Base-by-base conservation (phyloP, 2,113 vertebrate species). In the Thomomys bottae region DNA sequence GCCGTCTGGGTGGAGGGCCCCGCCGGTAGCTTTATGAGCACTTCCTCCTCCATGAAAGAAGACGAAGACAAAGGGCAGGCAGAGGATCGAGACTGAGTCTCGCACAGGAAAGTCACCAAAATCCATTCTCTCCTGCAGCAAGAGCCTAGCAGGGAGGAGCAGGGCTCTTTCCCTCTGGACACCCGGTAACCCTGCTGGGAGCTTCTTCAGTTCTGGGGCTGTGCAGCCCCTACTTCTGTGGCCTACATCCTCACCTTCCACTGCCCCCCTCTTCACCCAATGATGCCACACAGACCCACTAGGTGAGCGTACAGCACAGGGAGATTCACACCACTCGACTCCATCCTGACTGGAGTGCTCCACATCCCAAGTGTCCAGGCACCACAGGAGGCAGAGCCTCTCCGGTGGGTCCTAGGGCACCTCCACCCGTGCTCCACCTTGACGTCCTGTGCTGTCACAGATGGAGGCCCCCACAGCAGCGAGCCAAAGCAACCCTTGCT, bases 331-430 rank as follows among this genome's bases (percentile, higher is more conserved):
- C 38, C 45, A 24, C 18, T 66, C 28, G 38, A 26, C 30, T 0
- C 3, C 7, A 14, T 6, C 5, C 21, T 24, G 63, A 40, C 34
- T 40, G 21, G 28, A 38, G 28, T n/a, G 21, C 10, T n/a, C 6
- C 63, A 42, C 28, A 4, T 0, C 32, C 12, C 6, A 3, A 8
- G 34, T 30, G 40, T 54, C 7, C 1, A 7, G 26, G 18, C 0
- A 1, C 40, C 72, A 12, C 11, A 6, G 40, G 23, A 6, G 49
- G 23, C 30, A 14, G 24, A 71, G 28, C 14, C 34, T 40, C 72
- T 24, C 72, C 10, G 38, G 32, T 9, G 28, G 6, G 17, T n/a
- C 54, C 54, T 20, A 8, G 26, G 26, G 38, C 45, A 49, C 70
- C 57, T 30, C 66, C 30, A 10, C 12, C 21, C 45, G 21, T 54